A percentile compares a stretch with the other conserved stretches of the same genome.
phyloP scores from a whole-genome alignment of 2,797 vertebrate genomes.

The Gymnothorax javanicus region DNA sequence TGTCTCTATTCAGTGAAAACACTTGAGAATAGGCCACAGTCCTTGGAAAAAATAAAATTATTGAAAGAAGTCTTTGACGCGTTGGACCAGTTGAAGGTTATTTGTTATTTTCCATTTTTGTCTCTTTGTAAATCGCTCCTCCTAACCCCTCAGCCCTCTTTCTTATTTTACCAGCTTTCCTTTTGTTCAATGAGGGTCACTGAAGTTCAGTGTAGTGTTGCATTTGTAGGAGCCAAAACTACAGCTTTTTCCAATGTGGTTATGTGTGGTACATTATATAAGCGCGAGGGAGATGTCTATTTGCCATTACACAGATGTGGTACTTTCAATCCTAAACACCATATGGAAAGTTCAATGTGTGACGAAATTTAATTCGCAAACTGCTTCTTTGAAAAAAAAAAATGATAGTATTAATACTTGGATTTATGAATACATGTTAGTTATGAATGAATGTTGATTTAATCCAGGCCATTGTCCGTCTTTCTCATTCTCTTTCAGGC shows the following conservation, averaged over 20 bases:
- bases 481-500: not conserved
- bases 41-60: not conserved
- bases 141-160: conserved; percentile 4
- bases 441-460: not conserved
- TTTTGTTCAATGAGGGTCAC: not conserved
- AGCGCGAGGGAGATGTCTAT: not conserved
- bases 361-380: not conserved
- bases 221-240: not conserved
- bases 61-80: not conserved
- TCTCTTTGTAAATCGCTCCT: not conserved
- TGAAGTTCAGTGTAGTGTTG: not conserved
- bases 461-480: not conserved
- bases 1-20: not conserved
- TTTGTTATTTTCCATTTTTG: not conserved
- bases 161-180: not conserved
- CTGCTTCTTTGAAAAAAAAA: not conserved
- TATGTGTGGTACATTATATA: not conserved
- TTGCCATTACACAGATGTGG: not conserved
- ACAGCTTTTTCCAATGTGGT: not conserved
- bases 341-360: not conserved
- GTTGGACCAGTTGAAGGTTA: not conserved
- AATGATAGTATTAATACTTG: not conserved
- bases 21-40: not conserved
- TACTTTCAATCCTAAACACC: not conserved
- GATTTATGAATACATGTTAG: not conserved